phyloP scores from a whole-genome alignment of 2,113 vertebrate species.

The Gymnogyps californianus region DNA sequence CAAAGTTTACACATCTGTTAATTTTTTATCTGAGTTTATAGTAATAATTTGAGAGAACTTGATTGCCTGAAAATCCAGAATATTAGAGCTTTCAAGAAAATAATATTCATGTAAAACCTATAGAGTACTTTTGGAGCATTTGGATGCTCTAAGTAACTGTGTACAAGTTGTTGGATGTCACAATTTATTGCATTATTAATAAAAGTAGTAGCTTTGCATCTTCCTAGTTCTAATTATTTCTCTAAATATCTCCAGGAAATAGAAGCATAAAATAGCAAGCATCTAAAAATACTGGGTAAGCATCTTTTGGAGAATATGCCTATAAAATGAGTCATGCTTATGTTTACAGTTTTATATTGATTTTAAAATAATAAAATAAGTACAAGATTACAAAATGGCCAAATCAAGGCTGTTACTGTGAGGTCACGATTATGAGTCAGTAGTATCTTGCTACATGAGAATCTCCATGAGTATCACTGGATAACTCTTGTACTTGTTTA shows the following conservation, averaged over 20 bases:
- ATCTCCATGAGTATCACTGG: background rate
- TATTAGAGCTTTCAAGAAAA: background rate
- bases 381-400: background rate
- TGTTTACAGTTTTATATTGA: background rate
- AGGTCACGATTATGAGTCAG: background rate
- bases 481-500: background rate
- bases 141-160: background rate
- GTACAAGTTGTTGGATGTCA: background rate
- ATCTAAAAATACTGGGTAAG: background rate
- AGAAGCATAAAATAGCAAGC: background rate
- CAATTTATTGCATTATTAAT: slow-evolving; percentile 43
- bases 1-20: background rate
- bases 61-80: background rate
- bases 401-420: background rate
- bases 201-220: background rate
- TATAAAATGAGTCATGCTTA: background rate
- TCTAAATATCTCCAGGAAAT: slow-evolving; percentile 39
- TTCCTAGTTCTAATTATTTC: slow-evolving; percentile 14
- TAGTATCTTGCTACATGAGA: background rate
- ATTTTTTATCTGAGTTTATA: background rate
- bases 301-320: background rate
- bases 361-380: background rate
- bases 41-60: background rate
- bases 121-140: background rate
- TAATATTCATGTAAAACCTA: background rate